A percentile compares a stretch with the other conserved stretches of the same genome.
Conservation (phyloP, 1,140 invertebrate genomes). For the Lepidostoma basale region DNA sequence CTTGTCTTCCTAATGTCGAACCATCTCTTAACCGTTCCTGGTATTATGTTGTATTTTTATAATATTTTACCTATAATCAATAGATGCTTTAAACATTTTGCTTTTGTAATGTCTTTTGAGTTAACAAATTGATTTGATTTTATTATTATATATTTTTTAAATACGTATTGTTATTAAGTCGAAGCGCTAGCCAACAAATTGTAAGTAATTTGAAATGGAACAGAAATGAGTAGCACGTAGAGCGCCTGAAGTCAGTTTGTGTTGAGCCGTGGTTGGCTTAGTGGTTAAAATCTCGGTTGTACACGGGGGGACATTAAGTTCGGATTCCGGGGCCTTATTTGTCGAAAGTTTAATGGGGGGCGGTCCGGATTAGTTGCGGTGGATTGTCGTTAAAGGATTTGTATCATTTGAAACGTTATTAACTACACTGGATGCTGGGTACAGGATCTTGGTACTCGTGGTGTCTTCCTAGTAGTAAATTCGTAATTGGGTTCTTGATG, state of each 20-base stretch:
- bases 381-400: not conserved
- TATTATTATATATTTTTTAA: no score
- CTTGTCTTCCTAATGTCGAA: no score
- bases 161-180: no score
- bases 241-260: slow-evolving; percentile 29
- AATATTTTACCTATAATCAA: no score
- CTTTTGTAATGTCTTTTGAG: no score
- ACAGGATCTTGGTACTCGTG: not conserved
- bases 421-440: not conserved
- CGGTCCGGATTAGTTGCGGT: not conserved
- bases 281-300: slow-evolving; percentile 30
- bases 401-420: not conserved
- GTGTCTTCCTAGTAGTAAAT: not conserved
- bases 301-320: slow-evolving; percentile 21
- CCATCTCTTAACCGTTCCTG: no score
- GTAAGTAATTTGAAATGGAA: no score
- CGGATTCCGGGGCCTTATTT: slow-evolving; percentile 6
- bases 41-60: no score
- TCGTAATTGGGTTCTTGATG: not conserved
- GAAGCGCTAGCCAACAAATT: no score
- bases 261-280: slow-evolving; percentile 33
- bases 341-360: not conserved
- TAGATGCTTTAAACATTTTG: no score
- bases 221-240: not conserved
- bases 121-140: no score